Base-by-base conservation (phyloP, 2,888 invertebrate species). In the Syrphus vitripennis region DNA sequence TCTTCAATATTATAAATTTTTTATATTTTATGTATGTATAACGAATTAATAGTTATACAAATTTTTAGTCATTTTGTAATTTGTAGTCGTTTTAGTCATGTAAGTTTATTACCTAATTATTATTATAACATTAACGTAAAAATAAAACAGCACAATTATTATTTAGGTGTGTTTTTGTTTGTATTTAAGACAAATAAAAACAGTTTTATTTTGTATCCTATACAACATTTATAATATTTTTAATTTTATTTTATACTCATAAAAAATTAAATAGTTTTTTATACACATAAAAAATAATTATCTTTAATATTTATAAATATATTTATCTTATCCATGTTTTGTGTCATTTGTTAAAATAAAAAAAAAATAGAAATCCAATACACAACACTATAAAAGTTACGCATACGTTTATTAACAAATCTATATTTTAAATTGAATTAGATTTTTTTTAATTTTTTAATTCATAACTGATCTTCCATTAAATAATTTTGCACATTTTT, bases 31-130 rank as follows among this genome's bases (percentile, higher is more conserved):
- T 55, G 77, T 50, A 70, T 57, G 83, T 76, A 40, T 57, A 76
- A 55, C 71, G 26, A 71, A 65, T 40, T 26, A 40, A 26, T 50
- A 75, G 53, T 61, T 69, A 83, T 76, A 84, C 71, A 76, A 77
- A 29, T 69, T 78, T 50, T 82, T 86, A 86, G 86, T 86, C 86
- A 86, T 86, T n/a, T 82, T 78, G 70, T 82, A 86, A 77, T 82
- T 63, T 86, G 40, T 86, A 86, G 77, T 82, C 72, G 77, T 74
- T 86, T 74, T 83, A 83, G 70, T 74, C 48, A 74, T 78, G 65
- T 86, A 86, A 86, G 86, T 69, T 80, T 21, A 57, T 59, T 65
- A 65, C 65, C 42, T 45, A 40, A n/a, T n/a, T 40, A 61, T 31
- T 77, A 55, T 26, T 72, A 63, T 40, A 31, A 70, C 69, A 63